phyloP scores from a whole-genome alignment of 2,797 vertebrate species.

The Danio albolineatus region DNA sequence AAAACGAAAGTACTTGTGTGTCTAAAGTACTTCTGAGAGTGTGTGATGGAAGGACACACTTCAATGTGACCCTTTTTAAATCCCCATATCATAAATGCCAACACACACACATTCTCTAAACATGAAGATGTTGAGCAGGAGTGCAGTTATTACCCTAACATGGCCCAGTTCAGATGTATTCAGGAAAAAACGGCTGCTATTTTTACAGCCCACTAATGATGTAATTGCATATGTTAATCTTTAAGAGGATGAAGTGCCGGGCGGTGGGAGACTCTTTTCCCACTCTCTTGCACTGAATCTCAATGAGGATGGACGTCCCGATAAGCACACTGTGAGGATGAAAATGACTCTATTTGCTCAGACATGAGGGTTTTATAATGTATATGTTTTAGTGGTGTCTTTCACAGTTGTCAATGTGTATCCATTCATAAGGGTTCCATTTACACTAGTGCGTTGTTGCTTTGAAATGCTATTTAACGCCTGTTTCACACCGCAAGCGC shows the following conservation, averaged over 20 bases:
- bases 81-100: background rate
- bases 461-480: too few species aligned
- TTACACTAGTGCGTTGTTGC: too few species aligned
- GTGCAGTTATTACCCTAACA: slow-evolving; percentile 66
- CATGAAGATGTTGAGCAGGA: background rate
- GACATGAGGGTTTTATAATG: slow-evolving; percentile 5
- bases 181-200: slow-evolving; percentile 60
- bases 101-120: slow-evolving; percentile 18
- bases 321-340: slow-evolving; percentile 18
- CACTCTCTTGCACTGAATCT: slow-evolving; percentile 35
- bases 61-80: too few species aligned
- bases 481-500: too few species aligned
- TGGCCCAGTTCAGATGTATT: slow-evolving; percentile 57
- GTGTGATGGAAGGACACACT: too few species aligned
- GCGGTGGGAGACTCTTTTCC: slow-evolving; percentile 33
- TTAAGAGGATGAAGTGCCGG: slow-evolving; percentile 58
- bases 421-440: background rate
- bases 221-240: slow-evolving; percentile 73
- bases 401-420: background rate
- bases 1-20: too few species aligned
- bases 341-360: slow-evolving; percentile 18
- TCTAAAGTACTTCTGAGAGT: too few species aligned
- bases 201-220: slow-evolving; percentile 75
- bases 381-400: background rate
- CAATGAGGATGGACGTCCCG: slow-evolving; percentile 39